These are phyloP conservation scores for Dicentrarchus labrax DNA, from an alignment of 2,113 vertebrate species.

Conservation along the genomic window DNA sequence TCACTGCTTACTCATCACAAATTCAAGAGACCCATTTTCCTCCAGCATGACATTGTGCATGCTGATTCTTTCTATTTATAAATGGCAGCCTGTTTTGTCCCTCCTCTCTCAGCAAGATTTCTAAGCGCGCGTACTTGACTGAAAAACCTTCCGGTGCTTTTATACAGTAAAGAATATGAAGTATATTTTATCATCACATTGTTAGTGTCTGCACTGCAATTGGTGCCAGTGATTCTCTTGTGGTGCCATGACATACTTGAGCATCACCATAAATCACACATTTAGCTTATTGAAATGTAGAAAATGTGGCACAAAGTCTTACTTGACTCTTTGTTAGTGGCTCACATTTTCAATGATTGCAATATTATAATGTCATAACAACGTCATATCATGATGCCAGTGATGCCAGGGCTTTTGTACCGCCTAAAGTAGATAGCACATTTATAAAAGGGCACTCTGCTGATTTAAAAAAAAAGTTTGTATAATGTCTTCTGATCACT, in stretches of 20 bases:
- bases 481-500: background rate
- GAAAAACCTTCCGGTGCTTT: conserved; percentile 43
- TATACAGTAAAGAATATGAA: conserved; percentile 17
- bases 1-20: conserved; percentile 74
- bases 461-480: background rate
- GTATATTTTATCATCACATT: conserved; percentile 5
- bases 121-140: conserved; percentile 48
- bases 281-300: background rate
- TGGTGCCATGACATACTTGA: background rate
- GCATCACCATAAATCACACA: background rate
- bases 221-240: background rate
- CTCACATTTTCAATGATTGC: background rate
- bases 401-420: background rate
- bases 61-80: conserved; percentile 78
- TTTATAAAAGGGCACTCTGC: background rate
- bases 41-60: conserved; percentile 65
- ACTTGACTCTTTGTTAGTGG: background rate
- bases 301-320: background rate
- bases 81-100: conserved; percentile 60
- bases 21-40: conserved; percentile 71
- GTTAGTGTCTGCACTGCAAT: conserved; percentile 4
- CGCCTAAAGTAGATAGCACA: background rate
- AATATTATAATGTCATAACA: background rate
- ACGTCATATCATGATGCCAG: background rate
- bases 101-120: conserved; percentile 53